Conservation (phyloP, 2,797 vertebrate genomes). For the Megaceryle alcyon region DNA sequence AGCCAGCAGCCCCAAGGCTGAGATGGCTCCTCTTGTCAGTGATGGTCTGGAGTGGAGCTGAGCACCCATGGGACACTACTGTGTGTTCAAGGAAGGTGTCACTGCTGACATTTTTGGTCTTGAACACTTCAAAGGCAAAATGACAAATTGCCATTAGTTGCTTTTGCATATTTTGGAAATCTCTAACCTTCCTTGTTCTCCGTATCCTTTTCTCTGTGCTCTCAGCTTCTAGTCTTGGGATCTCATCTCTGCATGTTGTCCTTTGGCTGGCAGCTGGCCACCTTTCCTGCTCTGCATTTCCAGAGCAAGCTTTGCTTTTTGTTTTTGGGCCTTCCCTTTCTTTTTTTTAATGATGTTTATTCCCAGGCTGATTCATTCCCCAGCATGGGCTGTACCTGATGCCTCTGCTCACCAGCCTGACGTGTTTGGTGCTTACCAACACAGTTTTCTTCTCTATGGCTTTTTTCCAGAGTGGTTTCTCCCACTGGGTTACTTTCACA, state of each 20-base stretch:
- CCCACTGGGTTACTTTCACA: not conserved
- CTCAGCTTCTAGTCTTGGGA: not conserved
- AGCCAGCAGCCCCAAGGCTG: not conserved
- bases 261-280: not conserved
- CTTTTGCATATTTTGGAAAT: not conserved
- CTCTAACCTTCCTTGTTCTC: not conserved
- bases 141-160: not conserved
- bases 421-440: not conserved
- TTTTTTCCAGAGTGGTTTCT: not conserved
- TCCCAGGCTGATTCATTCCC: not conserved
- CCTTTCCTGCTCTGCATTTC: not conserved
- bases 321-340: not conserved
- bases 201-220: not conserved
- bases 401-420: not conserved
- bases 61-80: not conserved
- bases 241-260: not conserved
- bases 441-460: not conserved
- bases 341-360: not conserved
- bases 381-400: not conserved
- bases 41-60: not conserved
- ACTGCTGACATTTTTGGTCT: not conserved
- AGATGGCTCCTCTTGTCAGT: not conserved
- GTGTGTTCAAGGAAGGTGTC: not conserved
- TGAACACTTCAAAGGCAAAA: not conserved
- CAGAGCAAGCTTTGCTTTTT: not conserved